Conservation (phyloP, 37 sponge, comb jelly and placozoan genomes). For the Tethya wilhelma region DNA sequence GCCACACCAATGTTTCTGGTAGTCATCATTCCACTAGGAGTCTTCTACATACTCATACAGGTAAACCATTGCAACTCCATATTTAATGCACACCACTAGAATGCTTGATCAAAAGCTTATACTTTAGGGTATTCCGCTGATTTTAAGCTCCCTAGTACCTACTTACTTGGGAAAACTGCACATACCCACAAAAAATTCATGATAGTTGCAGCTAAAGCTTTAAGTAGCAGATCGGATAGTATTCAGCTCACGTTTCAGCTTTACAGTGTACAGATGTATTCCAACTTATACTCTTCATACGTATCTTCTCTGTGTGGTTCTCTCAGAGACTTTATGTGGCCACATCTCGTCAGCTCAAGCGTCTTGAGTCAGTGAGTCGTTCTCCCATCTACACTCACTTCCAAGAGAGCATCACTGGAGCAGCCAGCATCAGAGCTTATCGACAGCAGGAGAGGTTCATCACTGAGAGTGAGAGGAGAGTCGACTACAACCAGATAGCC, state of each 20-base stretch:
- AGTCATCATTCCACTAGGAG: constrained; percentile 83
- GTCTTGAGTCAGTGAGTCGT: constrained; percentile 91
- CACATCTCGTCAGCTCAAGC: constrained; percentile 96
- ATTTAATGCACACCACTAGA: too few relatives aligned
- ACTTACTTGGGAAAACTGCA: too few relatives aligned
- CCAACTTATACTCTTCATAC: too few relatives aligned
- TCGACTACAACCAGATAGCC: constrained; percentile 93
- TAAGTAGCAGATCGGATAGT: too few relatives aligned
- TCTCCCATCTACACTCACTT: constrained; percentile 99
- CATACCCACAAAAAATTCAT: too few relatives aligned
- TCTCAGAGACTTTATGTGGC: constrained; percentile 91
- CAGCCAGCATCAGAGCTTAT: constrained; percentile 93
- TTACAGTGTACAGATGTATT: too few relatives aligned
- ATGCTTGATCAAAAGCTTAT: too few relatives aligned
- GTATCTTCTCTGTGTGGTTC: not conserved
- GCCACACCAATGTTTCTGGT: constrained; percentile 86
- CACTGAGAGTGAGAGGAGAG: constrained; percentile 75
- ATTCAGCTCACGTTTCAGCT: too few relatives aligned
- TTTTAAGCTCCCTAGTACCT: too few relatives aligned
- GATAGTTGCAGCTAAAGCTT: too few relatives aligned
- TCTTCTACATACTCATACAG: constrained; percentile 84
- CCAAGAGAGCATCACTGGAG: constrained; percentile 90
- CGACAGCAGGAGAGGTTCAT: constrained; percentile 75
- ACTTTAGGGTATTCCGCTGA: too few relatives aligned
- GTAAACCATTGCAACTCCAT: too few relatives aligned